A percentile compares a stretch with the other conserved stretches of the same genome.
phyloP scores from a whole-genome alignment of 2,888 invertebrate genomes.

The Mimas tiliae region DNA sequence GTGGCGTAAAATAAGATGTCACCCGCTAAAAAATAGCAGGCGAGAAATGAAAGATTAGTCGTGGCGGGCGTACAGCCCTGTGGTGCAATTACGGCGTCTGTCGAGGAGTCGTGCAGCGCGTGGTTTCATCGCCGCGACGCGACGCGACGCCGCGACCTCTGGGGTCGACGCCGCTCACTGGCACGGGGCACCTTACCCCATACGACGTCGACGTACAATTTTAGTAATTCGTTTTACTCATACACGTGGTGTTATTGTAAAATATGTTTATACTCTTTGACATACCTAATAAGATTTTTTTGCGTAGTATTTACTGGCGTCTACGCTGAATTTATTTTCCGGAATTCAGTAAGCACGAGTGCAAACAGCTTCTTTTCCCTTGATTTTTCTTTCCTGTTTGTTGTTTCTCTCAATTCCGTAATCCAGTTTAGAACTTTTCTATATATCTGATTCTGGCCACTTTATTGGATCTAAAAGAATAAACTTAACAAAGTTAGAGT shows the following conservation, averaged over 20 bases:
- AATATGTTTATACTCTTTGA: constrained; percentile 36
- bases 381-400: constrained; percentile 73
- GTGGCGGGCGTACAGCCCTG: constrained; percentile 55
- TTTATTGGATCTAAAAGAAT: constrained; percentile 47
- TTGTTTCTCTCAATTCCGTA: constrained; percentile 72
- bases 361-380: constrained; percentile 64
- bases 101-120: constrained; percentile 30
- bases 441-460: constrained; percentile 55
- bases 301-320: constrained; percentile 45
- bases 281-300: constrained; percentile 33
- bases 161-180: constrained; percentile 33
- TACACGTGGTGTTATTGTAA: constrained; percentile 39
- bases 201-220: constrained; percentile 29
- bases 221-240: constrained; percentile 45
- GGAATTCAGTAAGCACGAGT: constrained; percentile 61
- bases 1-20: constrained; percentile 67
- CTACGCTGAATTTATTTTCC: constrained; percentile 55
- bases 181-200: constrained; percentile 35
- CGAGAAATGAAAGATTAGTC: constrained; percentile 63
- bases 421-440: constrained; percentile 70
- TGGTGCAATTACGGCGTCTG: constrained; percentile 58
- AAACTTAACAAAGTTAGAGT: constrained; percentile 22
- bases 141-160: neutral
- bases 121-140: constrained; percentile 1
- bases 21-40: constrained; percentile 63